A percentile compares a stretch with the other conserved stretches of the same genome.
phyloP scores from a whole-genome alignment of 53 echinoderm and acorn worm genomes.

The Glandiceps talaboti region DNA sequence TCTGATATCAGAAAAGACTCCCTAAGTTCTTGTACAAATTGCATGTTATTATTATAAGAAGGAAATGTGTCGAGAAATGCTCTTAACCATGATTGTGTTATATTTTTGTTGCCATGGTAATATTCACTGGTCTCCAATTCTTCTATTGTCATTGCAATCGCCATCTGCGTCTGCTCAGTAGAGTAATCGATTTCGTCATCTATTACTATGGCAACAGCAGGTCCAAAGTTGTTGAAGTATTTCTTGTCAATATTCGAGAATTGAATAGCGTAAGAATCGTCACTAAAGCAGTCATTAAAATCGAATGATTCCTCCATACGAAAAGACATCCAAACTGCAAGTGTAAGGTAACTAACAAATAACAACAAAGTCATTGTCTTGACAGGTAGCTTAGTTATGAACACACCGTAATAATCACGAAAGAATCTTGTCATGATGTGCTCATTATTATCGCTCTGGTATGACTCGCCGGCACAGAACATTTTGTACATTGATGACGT shows the following conservation, averaged over 20 bases:
- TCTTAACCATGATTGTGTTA: conserved; percentile 82
- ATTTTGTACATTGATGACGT: no score
- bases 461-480: no score
- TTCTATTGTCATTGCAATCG: conserved; percentile 37
- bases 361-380: conserved; percentile 21
- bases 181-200: conserved; percentile 51
- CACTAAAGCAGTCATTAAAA: conserved; percentile 34
- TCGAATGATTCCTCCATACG: conserved; percentile 31
- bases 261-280: conserved; percentile 27
- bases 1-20: conserved; percentile 20
- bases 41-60: neutral
- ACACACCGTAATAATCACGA: conserved; percentile 14
- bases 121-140: conserved; percentile 37
- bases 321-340: conserved; percentile 31
- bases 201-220: conserved; percentile 20
- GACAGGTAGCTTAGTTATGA: conserved; percentile 10
- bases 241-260: conserved; percentile 11
- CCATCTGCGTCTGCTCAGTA: conserved; percentile 41
- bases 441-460: neutral
- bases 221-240: conserved; percentile 24
- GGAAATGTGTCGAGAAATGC: conserved; percentile 31
- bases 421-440: conserved; percentile 13
- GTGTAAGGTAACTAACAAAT: conserved; percentile 19
- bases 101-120: conserved; percentile 24
- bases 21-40: conserved; percentile 21